These are phyloP conservation scores for Choristoneura fumiferana DNA, from an alignment of 1,140 invertebrate genomes.

Conservation along the genomic window DNA sequence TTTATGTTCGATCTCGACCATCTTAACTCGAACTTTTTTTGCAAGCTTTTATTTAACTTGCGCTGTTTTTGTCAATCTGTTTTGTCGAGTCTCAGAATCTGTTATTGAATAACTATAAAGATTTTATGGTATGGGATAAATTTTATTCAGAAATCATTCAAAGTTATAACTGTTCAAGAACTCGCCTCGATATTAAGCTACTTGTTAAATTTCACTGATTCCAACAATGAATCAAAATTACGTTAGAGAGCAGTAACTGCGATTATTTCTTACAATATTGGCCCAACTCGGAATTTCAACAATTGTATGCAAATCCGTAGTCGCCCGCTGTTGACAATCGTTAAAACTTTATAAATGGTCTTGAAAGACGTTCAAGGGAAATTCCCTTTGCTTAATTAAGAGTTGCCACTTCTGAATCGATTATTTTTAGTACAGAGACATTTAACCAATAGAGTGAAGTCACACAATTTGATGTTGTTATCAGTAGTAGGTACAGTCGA, in stretches of 20 bases:
- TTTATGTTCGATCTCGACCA: no score
- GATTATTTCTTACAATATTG: constrained; percentile 11
- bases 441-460: no score
- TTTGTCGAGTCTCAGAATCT: no score
- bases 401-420: constrained; percentile 34
- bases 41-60: no score
- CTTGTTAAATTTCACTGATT: constrained; percentile 3
- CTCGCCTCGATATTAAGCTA: background rate
- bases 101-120: no score
- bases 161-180: constrained; percentile 7
- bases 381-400: constrained; percentile 57
- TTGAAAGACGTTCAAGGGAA: constrained; percentile 41
- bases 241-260: constrained; percentile 8
- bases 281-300: background rate
- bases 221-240: constrained; percentile 6
- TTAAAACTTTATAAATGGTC: constrained; percentile 50
- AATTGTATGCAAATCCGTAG: constrained; percentile 16
- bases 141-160: no score
- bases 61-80: no score
- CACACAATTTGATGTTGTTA: no score
- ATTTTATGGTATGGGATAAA: no score
- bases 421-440: constrained; percentile 20
- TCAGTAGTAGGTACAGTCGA: no score
- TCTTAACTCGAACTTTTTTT: no score
- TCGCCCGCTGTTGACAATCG: constrained; percentile 40